These are phyloP conservation scores for Elephas maximus DNA, from an alignment of 2,113 vertebrate genomes.

Conservation along the genomic window DNA sequence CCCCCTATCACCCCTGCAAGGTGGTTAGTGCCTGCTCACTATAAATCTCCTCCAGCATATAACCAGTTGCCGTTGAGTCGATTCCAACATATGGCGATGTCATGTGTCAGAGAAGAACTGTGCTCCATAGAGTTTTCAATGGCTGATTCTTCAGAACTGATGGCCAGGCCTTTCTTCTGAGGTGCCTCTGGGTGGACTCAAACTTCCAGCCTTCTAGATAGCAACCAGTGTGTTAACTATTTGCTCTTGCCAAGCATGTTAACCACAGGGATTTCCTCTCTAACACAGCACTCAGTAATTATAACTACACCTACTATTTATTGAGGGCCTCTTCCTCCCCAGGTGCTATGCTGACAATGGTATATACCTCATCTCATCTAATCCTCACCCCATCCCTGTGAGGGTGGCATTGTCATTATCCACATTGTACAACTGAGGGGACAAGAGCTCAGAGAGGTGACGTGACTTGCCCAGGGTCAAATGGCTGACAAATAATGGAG, in stretches of 20 bases:
- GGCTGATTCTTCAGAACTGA: neutral
- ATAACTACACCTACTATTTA: neutral
- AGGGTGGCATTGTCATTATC: neutral
- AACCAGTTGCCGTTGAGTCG: neutral
- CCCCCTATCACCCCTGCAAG: rapidly evolving
- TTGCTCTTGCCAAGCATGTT: neutral
- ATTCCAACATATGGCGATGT: neutral
- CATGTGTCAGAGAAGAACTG: neutral
- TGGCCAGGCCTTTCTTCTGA: neutral
- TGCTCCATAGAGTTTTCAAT: neutral
- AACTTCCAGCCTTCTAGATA: neutral
- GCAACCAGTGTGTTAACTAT: neutral
- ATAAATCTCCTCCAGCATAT: neutral
- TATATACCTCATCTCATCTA: neutral
- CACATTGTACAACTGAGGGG: neutral
- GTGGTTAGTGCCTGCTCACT: neutral
- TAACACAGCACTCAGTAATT: neutral
- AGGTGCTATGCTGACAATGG: neutral
- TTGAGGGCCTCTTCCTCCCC: neutral
- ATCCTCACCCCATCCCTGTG: neutral
- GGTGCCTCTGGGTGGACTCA: neutral
- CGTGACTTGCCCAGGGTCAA: neutral
- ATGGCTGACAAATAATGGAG: neutral
- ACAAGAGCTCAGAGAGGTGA: conserved; percentile 28
- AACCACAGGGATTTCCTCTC: neutral